Conservation (phyloP, 64 coral and sea anemone genomes). For the Trachythela sp. region DNA sequence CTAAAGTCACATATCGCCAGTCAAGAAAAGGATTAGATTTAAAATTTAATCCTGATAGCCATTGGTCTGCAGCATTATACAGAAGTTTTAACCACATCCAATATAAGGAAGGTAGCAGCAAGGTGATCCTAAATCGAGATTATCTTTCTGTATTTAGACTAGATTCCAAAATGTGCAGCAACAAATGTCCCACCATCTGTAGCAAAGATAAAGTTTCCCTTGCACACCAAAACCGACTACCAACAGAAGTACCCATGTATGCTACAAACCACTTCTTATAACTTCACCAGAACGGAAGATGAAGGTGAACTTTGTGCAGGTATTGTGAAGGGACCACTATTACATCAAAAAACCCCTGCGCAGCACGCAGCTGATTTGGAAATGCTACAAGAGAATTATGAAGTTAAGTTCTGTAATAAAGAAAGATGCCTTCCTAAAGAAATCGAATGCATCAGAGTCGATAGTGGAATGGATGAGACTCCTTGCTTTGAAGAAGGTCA, state of each 20-base stretch:
- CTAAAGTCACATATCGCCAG: slow-evolving; percentile 27
- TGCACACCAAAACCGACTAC: slow-evolving; percentile 31
- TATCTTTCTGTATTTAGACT: slow-evolving; percentile 30
- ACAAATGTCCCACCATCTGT: slow-evolving; percentile 26
- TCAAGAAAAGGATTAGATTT: slow-evolving; percentile 35
- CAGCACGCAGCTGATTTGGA: slow-evolving; percentile 58
- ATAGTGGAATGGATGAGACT: slow-evolving; percentile 13
- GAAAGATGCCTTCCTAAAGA: background rate
- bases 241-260: slow-evolving; percentile 18
- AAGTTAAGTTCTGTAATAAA: background rate
- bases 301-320: slow-evolving; percentile 36
- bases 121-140: slow-evolving; percentile 29
- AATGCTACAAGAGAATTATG: slow-evolving; percentile 43
- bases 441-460: background rate
- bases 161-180: slow-evolving; percentile 31
- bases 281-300: slow-evolving; percentile 21
- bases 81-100: slow-evolving; percentile 17
- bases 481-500: slow-evolving; percentile 42
- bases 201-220: slow-evolving; percentile 34
- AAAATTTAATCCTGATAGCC: slow-evolving; percentile 30
- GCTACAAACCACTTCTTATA: slow-evolving; percentile 29
- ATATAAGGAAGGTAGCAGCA: background rate
- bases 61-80: slow-evolving; percentile 47
- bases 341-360: slow-evolving; percentile 24
- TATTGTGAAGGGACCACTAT: slow-evolving; percentile 9